Evolutionary conservation across 23 tunicate genomes (phyloP), one percentile per base, ranked within the genome.

Genomic region (Oikopleura vanhoeffeni): DNA sequence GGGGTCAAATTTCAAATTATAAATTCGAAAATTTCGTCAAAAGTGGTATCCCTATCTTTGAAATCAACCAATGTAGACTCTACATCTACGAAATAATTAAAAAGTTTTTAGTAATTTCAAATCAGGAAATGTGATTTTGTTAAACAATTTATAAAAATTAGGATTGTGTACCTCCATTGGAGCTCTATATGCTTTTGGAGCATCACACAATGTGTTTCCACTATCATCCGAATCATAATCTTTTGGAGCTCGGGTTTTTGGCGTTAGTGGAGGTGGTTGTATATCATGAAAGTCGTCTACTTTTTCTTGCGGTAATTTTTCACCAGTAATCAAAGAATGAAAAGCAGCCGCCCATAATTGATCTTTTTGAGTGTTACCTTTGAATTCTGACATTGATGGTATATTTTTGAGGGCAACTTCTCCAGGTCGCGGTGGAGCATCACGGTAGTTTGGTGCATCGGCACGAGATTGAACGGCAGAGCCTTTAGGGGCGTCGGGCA

Each of bases 391-490:
- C 34, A 30, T 71, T 18, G 34, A 13, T 28, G 79, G 79, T 4
- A 71, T 38, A 4, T 28, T 71, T 3, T 30, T 18, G 32, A 71
- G 3, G 38, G 35, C 34, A 28, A 38, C 38, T 71, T 71, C 79
- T 2, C 79, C 79, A 33, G 79, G 79, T 71, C 79, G 79, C 79
- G 79, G 79, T 32, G 79, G 79, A 32, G 79, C 79, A 2, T 18
- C 79, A 18, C 79, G 79, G 79, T 71, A 71, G 36, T 28, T 18
- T 30, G 79, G 79, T 2, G 79, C 79, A 38, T 71, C 79, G 35
- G 79, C 79, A 18, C 79, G 79, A 4, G 27, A 13, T 71, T 71
- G 34, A 2, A 13, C 79, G 35, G 36, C 79, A 32, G 27, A 2
- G 3, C 38, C 79, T 71, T 71, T 71, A 2, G 79, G 79, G 27